A percentile compares a stretch with the other conserved stretches of the same genome.
These are phyloP conservation scores for Sylvilagus floridanus DNA, from an alignment of 2,797 vertebrate species.

Conservation along the genomic window DNA sequence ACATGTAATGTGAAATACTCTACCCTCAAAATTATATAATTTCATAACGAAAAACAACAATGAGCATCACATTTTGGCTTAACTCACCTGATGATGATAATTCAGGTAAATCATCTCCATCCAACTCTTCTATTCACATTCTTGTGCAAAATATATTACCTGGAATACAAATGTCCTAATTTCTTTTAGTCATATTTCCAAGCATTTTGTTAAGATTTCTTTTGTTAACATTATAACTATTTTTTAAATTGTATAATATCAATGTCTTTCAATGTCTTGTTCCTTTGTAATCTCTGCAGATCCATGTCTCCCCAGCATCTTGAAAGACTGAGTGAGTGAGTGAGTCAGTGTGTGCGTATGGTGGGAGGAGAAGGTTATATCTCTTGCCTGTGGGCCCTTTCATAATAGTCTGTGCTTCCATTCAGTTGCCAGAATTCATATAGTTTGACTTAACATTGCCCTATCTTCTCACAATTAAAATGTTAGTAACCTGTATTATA, in stretches of 20 bases:
- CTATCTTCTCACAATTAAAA: neutral
- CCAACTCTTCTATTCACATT: neutral
- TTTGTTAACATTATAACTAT: neutral
- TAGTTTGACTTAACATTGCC: neutral
- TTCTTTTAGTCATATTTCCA: slow-evolving; percentile 21
- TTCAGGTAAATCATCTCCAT: neutral
- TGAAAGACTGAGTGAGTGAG: neutral
- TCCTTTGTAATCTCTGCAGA: neutral
- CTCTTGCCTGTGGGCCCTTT: neutral
- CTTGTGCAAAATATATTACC: neutral
- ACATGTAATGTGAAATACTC: neutral
- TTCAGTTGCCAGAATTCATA: neutral
- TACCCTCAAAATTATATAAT: neutral
- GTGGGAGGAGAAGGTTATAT: neutral
- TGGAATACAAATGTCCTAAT: neutral
- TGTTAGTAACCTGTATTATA: neutral
- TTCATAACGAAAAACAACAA: neutral
- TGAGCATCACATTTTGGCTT: neutral
- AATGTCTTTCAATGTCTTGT: neutral
- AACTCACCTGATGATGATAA: neutral
- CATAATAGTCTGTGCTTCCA: neutral
- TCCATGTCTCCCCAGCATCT: neutral
- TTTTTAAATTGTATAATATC: neutral
- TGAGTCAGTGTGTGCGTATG: neutral
- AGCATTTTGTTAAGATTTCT: neutral